phyloP scores from a whole-genome alignment of 2,888 invertebrate genomes.

The Parascotia fuliginaria region DNA sequence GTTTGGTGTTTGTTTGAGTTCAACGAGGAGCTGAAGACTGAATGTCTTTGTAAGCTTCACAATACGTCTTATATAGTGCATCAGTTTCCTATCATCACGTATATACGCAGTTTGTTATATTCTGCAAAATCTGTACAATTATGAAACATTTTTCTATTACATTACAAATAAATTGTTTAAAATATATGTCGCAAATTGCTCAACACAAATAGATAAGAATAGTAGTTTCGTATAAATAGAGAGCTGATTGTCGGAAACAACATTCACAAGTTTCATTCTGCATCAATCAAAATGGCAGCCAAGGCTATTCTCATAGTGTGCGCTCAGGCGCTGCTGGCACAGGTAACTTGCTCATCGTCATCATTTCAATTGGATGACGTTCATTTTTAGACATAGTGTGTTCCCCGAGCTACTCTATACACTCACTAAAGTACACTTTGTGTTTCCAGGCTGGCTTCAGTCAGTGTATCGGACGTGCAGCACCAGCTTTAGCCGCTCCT shows the following conservation, averaged over 20 bases:
- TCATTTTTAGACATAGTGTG: no score
- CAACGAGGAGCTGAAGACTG: conserved; percentile 5
- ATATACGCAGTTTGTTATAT: neutral
- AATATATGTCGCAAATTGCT: conserved; percentile 32
- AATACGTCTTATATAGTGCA: neutral
- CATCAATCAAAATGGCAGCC: neutral
- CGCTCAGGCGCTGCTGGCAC: neutral
- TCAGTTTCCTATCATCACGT: conserved; percentile 9
- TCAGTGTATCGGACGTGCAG: neutral
- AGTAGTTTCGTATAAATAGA: conserved; percentile 7
- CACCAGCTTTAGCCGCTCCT: neutral
- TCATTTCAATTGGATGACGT: neutral
- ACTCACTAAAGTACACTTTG: neutral
- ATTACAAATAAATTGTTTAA: neutral
- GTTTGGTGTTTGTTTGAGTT: conserved; percentile 11
- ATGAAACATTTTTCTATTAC: neutral
- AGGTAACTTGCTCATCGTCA: neutral
- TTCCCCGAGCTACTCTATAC: neutral
- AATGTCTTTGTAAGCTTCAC: neutral
- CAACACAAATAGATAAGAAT: conserved; percentile 13
- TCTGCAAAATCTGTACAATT: neutral
- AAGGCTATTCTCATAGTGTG: neutral
- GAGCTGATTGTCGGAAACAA: neutral
- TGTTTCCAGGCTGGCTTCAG: neutral
- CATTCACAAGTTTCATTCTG: neutral